These are phyloP conservation scores for Phenganax marumi DNA, from an alignment of 92 coral and sea anemone genomes.

Conservation along the genomic window DNA sequence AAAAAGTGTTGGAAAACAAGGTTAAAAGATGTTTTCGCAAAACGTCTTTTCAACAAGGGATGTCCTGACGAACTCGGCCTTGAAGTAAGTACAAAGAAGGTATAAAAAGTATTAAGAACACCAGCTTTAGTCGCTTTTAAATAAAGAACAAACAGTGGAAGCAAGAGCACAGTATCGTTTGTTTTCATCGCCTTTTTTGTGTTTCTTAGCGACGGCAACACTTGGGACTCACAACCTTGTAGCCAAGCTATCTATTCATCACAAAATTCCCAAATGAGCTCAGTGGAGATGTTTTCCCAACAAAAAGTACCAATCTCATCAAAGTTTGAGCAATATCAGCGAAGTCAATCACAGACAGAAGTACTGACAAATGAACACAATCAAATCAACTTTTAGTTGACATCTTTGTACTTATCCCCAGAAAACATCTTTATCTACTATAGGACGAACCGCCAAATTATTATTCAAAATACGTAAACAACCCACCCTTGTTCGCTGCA, in stretches of 20 bases:
- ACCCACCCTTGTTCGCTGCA: constrained; percentile 70
- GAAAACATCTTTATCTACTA: background rate
- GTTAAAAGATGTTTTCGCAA: constrained; percentile 59
- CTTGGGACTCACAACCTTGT: constrained; percentile 81
- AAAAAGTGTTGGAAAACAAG: background rate
- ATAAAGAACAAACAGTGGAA: background rate
- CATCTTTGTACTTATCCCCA: background rate
- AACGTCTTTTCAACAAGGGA: constrained; percentile 86
- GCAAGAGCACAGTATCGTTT: too few species aligned
- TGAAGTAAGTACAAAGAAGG: constrained; percentile 61
- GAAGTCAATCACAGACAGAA: constrained; percentile 72
- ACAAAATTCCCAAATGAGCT: constrained; percentile 83
- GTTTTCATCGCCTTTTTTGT: too few species aligned
- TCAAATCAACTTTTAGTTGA: background rate
- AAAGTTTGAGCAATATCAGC: constrained; percentile 70
- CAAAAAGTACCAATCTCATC: constrained; percentile 61
- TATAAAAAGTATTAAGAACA: background rate
- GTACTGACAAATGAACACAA: constrained; percentile 41
- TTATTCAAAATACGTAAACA: constrained; percentile 81
- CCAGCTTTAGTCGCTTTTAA: background rate
- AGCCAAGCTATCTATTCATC: constrained; percentile 75
- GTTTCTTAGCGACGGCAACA: constrained; percentile 50
- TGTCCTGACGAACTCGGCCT: constrained; percentile 70
- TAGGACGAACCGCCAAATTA: constrained; percentile 83
- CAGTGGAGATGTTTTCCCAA: constrained; percentile 77